A percentile compares a stretch with the other conserved stretches of the same genome.
phyloP scores from a whole-genome alignment of 2,888 invertebrate species.

The Aethes cnicana region DNA sequence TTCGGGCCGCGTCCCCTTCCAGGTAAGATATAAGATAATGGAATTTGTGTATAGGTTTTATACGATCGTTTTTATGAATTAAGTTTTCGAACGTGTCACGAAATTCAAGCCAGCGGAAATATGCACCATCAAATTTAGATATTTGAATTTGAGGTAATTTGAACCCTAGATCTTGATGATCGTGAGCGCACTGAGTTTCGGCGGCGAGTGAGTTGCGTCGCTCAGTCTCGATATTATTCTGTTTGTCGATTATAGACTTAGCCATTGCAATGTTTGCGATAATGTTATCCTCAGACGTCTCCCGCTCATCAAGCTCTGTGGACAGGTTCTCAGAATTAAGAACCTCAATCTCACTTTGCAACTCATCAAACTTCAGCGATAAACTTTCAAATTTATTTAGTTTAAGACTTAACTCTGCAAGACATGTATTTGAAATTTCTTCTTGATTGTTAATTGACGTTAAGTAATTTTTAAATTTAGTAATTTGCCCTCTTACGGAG shows the following conservation, averaged over 20 bases:
- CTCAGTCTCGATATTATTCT: conserved; percentile 4
- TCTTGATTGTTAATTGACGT: neutral
- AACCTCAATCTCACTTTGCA: too few species aligned
- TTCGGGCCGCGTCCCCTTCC: conserved; percentile 35
- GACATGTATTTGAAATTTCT: conserved; percentile 7
- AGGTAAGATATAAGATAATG: conserved; percentile 36
- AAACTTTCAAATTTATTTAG: conserved; percentile 28
- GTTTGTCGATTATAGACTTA: conserved; percentile 27
- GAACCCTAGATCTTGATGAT: conserved; percentile 27
- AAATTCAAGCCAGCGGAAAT: conserved; percentile 38
- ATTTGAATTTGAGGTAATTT: conserved; percentile 37
- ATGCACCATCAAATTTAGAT: conserved; percentile 36
- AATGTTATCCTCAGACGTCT: conserved; percentile 31
- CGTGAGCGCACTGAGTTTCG: neutral
- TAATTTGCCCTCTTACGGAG: conserved; percentile 30
- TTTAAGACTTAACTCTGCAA: conserved; percentile 22
- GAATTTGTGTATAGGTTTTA: conserved; percentile 35
- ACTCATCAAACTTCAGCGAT: too few species aligned
- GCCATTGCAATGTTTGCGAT: conserved; percentile 32
- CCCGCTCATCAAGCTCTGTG: conserved; percentile 29
- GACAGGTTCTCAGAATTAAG: too few species aligned
- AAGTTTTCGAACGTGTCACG: conserved; percentile 35
- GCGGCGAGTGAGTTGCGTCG: neutral
- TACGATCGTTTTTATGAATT: conserved; percentile 37
- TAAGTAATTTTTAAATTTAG: conserved; percentile 30